Evolutionary conservation across 2,888 invertebrate species (phyloP).

Genomic region (Amphipoea lucens): DNA sequence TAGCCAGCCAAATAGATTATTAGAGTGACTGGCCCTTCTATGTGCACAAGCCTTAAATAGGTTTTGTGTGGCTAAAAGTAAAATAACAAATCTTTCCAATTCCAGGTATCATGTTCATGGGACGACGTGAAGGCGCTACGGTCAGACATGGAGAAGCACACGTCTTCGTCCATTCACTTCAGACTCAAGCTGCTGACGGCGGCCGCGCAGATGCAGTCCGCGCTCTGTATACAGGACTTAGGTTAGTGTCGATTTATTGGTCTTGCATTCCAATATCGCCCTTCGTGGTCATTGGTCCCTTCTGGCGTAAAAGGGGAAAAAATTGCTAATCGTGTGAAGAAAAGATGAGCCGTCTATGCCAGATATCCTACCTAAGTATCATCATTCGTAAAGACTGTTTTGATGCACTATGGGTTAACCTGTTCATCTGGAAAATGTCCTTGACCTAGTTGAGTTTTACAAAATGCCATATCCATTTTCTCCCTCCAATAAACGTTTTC

Average conservation of each 20-base stretch:
- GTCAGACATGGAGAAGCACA: conserved; percentile 98
- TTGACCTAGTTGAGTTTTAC: background rate
- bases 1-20: too few relatives aligned
- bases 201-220: conserved; percentile 97
- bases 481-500: background rate
- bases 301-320: background rate
- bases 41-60: too few relatives aligned
- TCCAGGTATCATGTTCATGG: conserved; percentile 97
- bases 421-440: background rate
- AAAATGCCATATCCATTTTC: background rate
- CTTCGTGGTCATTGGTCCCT: background rate
- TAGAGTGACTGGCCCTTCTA: too few relatives aligned
- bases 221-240: conserved; percentile 97
- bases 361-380: too few relatives aligned
- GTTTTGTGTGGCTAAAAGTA: background rate
- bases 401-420: background rate
- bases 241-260: conserved; percentile 80
- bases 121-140: conserved; percentile 97
- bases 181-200: conserved; percentile 97
- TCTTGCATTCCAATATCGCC: background rate
- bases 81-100: background rate
- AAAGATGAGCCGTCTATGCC: too few relatives aligned
- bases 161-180: conserved; percentile 97
- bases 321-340: background rate
- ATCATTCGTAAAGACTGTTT: too few relatives aligned